A percentile compares a stretch with the other conserved stretches of the same genome.
Evolutionary conservation across 37 sponge, comb jelly and placozoan genomes (phyloP).

Genomic region (Tethya wilhelma): DNA sequence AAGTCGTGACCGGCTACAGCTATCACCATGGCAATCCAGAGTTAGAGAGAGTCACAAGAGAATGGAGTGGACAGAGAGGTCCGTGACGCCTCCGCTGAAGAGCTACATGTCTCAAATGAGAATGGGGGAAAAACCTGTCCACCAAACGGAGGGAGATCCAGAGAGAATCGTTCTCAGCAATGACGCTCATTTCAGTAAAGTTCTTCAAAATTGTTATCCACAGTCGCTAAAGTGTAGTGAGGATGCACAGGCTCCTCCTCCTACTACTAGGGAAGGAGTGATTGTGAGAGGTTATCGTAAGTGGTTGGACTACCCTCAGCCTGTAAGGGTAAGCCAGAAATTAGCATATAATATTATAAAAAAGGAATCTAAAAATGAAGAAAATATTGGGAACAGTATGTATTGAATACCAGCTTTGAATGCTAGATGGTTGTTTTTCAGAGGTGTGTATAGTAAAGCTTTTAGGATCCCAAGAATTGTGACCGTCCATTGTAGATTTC

Average conservation of each 20-base stretch:
- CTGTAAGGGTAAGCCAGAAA: conserved; percentile 32
- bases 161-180: conserved; percentile 21
- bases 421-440: no score
- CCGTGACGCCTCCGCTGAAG: no score
- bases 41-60: no score
- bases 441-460: no score
- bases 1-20: no score
- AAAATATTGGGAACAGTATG: no score
- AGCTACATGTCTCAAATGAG: conserved; percentile 35
- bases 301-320: conserved; percentile 68
- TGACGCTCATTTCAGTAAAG: conserved; percentile 1
- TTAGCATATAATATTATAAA: not conserved
- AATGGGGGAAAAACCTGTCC: conserved; percentile 34
- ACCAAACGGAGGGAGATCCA: conserved; percentile 5
- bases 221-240: conserved; percentile 1
- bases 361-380: not conserved
- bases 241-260: not conserved
- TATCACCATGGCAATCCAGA: no score
- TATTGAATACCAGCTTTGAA: no score
- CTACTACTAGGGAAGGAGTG: not conserved
- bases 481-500: no score
- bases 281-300: conserved; percentile 24
- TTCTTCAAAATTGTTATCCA: conserved; percentile 54
- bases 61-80: no score
- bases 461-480: no score